phyloP scores from a whole-genome alignment of 2,797 vertebrate genomes.

The Arrhamphus sclerolepis region DNA sequence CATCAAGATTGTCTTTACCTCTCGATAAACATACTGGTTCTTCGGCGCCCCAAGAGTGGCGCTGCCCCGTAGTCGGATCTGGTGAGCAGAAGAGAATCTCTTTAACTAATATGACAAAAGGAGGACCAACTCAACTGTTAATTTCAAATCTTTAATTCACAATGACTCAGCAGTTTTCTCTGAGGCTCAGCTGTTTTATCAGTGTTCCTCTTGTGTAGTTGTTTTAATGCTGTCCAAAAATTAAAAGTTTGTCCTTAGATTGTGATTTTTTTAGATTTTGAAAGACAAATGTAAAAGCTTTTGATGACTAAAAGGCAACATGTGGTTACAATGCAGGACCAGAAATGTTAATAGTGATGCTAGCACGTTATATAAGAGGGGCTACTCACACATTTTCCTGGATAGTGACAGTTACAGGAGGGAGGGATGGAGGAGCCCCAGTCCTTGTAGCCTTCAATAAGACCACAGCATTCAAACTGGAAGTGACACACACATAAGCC shows the following conservation, averaged over 20 bases:
- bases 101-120: neutral
- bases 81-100: neutral
- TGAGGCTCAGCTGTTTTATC: no score
- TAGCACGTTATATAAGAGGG: neutral
- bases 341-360: no score
- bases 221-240: no score
- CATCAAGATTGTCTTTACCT: slow-evolving; percentile 50
- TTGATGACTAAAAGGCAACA: no score
- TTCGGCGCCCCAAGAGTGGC: slow-evolving; percentile 74
- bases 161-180: no score
- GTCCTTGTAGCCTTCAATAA: slow-evolving; percentile 77
- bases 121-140: neutral
- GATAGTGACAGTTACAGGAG: slow-evolving; percentile 76
- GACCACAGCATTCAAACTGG: slow-evolving; percentile 77
- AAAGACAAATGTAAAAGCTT: no score
- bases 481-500: slow-evolving; percentile 3
- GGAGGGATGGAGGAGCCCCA: slow-evolving; percentile 74
- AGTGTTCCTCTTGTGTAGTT: no score
- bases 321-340: no score
- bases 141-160: neutral
- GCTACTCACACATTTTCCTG: slow-evolving; percentile 74
- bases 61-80: slow-evolving; percentile 74
- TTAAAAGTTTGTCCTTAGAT: no score
- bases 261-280: no score
- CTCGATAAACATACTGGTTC: slow-evolving; percentile 77